Base-by-base conservation (phyloP, 1,140 invertebrate species). In the Acromyrmex charruanus region DNA sequence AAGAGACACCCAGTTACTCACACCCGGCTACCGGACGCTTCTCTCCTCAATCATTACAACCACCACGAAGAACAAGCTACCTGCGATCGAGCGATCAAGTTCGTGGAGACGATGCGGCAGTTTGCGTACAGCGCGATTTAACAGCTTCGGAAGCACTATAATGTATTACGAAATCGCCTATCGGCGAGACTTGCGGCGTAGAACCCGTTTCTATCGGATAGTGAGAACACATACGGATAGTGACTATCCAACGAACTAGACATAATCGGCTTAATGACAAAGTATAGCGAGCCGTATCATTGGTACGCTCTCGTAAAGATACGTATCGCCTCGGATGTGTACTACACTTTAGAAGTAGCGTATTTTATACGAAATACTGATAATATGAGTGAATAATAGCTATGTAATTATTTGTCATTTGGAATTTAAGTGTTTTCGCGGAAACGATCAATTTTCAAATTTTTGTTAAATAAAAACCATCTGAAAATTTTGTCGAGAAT, bases 1-100 rank as follows among this genome's bases (percentile, higher is more conserved):
- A 90, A 89, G 84, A 85, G 85, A 89, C 90, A 89, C 86, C 85
- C 85, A 66, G 80, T 68, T 28, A 71, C 61, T 63, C 58, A 61
- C 65, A 66, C 31, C 39, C 65, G 74, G 84, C 89, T 81, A 87
- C 90, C 82, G 89, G 77, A 82, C 81, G 65, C 61, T 81, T 82
- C 80, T 74, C 71, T 87, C 25, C 77, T 81, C 69, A 65, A 80
- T 87, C 86, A 75, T 89, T 88, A 79, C 39, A 44, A 44, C 59
- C 74, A 79, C 80, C 79, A 44, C 51, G 85, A 18, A 12, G 55
- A 55, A 16, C 44, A 49, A 35, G 59, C 44, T 87, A 87, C 82
- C 65, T 77, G 87, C 55, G 51, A 72, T 86, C 58, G 87, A 68
- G 31, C 81, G 63, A 87, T 87, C 87, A 72, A 51, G 65, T 55